Evolutionary conservation across 1,140 invertebrate genomes (phyloP), one percentile per base, ranked within the genome.

Genomic region (Camponotus pennsylvanicus): DNA sequence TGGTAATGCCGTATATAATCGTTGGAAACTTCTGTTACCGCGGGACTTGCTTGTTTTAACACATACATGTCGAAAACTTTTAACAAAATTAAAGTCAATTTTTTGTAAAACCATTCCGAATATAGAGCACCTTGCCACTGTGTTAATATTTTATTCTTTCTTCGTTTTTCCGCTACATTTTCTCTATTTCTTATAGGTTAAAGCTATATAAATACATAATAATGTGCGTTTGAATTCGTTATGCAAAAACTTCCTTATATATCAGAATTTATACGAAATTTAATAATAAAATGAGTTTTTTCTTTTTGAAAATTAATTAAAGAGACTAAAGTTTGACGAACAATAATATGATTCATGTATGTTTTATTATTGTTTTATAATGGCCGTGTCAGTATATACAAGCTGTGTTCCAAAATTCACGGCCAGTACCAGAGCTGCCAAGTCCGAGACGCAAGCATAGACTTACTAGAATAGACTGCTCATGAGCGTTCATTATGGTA

Each of bases 51-150:
- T 79, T 57, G 87, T 79, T 49, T 75, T 89, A 40, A 90, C 75
- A 37, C 52, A 83, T n/a, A 87, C 82, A 70, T 89, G 89, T 57
- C 82, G 77, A 21, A 86, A 90, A 80, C 88, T 75, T 88, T 88
- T 91, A n/a, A 92, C 66, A 37, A 93, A 90, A 42, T 89, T 87
- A 79, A 69, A 87, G 70, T 71, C 57, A 85, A 85, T 45, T 73
- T 89, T 83, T 67, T 91, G 92, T 63, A 94, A 66, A 57, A 94
- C 92, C 94, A 95, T 95, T 79, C 89, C 94, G 11, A 85, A 69
- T 78, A 63, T 61, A 59, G 27, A 37, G 2, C 67, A 75, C 27
- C 70, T 42, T 63, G 40, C 34, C 6, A 57, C 57, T 27, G 9
- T 85, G 40, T 66, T 88, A 88, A 64, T 79, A 83, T 61, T 52